Evolutionary conservation across 2,888 invertebrate genomes (phyloP).

Genomic region (Brachypalpus laphriformis): DNA sequence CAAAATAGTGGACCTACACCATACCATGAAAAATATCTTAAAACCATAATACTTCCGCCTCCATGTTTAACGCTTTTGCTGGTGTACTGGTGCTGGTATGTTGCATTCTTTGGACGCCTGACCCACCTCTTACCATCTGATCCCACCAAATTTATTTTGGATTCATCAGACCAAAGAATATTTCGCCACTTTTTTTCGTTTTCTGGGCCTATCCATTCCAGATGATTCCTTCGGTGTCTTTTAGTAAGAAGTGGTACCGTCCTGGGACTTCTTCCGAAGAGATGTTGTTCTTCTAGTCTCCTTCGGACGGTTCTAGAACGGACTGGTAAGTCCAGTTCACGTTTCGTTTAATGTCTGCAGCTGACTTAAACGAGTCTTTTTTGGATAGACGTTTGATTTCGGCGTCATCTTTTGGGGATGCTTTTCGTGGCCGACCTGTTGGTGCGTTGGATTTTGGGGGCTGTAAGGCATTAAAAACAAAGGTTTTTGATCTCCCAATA

Average conservation of each 20-base stretch:
- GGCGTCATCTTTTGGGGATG: no score
- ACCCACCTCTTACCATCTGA: not conserved
- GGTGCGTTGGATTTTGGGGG: no score
- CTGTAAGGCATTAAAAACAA: no score
- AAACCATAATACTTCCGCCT: slow-evolving; percentile 20
- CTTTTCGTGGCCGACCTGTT: no score
- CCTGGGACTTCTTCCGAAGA: not conserved
- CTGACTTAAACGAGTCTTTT: no score
- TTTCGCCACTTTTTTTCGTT: not conserved
- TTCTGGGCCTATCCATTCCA: not conserved
- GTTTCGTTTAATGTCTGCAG: no score
- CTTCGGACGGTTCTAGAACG: not conserved
- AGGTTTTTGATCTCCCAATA: no score
- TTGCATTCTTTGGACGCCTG: slow-evolving; percentile 3
- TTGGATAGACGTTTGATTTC: no score
- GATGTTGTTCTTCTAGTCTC: not conserved
- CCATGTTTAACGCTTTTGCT: slow-evolving; percentile 16
- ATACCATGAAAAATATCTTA: no score
- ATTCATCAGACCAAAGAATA: not conserved
- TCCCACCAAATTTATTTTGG: not conserved
- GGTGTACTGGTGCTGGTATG: slow-evolving; percentile 10
- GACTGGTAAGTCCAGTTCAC: slow-evolving; percentile 4
- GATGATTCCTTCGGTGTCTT: no score
- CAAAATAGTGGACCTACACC: no score
- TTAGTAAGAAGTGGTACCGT: not conserved